phyloP scores from a whole-genome alignment of 1,140 invertebrate species.

The Gonioctena quinquepunctata region DNA sequence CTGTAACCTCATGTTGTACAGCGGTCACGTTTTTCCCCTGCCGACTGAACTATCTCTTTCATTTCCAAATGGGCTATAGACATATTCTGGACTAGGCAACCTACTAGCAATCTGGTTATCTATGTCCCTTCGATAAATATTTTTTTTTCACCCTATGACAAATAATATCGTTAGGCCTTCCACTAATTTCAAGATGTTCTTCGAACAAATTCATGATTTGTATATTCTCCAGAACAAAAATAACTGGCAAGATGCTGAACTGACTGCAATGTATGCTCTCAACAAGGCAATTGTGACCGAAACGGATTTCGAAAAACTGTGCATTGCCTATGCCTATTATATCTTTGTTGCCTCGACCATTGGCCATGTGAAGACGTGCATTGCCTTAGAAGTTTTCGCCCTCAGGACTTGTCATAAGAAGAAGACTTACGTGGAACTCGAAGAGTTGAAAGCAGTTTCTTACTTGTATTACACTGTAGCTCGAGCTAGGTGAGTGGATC shows the following conservation, averaged over 20 bases:
- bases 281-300: conserved; percentile 57
- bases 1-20: too few species aligned
- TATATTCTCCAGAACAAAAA: conserved; percentile 23
- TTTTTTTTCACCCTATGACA: too few species aligned
- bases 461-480: conserved; percentile 59
- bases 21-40: too few species aligned
- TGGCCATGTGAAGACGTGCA: conserved; percentile 37
- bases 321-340: conserved; percentile 60
- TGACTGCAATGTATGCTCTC: conserved; percentile 62
- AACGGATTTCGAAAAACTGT: conserved; percentile 59
- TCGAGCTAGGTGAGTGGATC: conserved; percentile 55
- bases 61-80: too few species aligned
- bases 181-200: too few species aligned
- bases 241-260: conserved; percentile 56
- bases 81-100: too few species aligned
- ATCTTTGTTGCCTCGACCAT: conserved; percentile 47
- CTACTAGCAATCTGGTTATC: too few species aligned
- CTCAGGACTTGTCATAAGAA: conserved; percentile 55
- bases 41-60: too few species aligned
- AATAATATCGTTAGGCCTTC: too few species aligned
- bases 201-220: too few species aligned
- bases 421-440: conserved; percentile 51
- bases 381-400: conserved; percentile 51
- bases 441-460: conserved; percentile 56
- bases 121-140: too few species aligned